phyloP scores from a whole-genome alignment of 1,140 invertebrate genomes.

The Melanaphis sacchari region DNA sequence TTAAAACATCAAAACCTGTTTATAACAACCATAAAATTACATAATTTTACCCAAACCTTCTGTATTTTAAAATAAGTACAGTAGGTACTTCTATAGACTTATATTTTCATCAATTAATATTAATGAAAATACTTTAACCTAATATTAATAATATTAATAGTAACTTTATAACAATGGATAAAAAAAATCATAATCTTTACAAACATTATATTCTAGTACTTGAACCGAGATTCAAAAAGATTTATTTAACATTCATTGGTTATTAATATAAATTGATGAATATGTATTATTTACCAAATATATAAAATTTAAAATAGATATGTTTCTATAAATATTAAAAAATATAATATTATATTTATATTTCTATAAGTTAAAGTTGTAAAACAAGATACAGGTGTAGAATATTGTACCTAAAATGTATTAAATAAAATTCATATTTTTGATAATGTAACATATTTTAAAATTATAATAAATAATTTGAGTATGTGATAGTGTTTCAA shows the following conservation, averaged over 20 bases:
- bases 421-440: too few species aligned
- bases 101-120: neutral
- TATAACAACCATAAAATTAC: neutral
- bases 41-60: neutral
- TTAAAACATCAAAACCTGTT: neutral
- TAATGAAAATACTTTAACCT: neutral
- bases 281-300: neutral
- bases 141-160: neutral
- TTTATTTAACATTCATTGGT: neutral
- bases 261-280: neutral
- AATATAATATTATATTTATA: too few species aligned
- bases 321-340: too few species aligned
- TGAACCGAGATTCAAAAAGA: neutral
- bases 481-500: too few species aligned
- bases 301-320: too few species aligned
- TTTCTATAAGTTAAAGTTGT: too few species aligned
- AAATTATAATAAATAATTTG: too few species aligned
- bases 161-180: neutral
- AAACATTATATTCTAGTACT: neutral
- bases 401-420: too few species aligned
- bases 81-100: neutral
- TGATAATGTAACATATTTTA: too few species aligned
- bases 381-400: too few species aligned
- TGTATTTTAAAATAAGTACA: neutral
- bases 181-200: neutral